Base-by-base conservation (phyloP, 2,797 vertebrate species). In the Mormyrus hasselquistii region DNA sequence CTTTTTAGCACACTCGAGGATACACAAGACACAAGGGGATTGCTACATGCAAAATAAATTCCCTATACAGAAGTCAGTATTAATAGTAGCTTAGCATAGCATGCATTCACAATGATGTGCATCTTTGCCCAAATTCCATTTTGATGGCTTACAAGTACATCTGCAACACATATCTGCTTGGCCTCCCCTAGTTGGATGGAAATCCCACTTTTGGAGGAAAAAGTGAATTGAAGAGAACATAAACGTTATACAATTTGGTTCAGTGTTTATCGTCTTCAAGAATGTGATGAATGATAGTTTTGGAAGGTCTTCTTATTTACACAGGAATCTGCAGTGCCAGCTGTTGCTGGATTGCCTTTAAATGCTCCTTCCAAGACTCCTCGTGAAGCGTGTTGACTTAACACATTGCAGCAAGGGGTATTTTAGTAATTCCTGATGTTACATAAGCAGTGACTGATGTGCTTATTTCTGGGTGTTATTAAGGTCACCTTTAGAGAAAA, bases 251-350 rank as follows among this genome's bases (percentile, higher is more conserved):
- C 29, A 41, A 87, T 22, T 50, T 47, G 84, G 25, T 86, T 52
- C 29, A 73, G 50, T 53, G 88, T 86, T 89, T 86, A 86, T 86
- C 88, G 86, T 82, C 7, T 14, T 86, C 73, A 86, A 55, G 87
- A 88, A 90, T 57, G 76, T 84, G 87, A 29, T 65, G 86, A 82
- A 84, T 83, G 89, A 83, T 84, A 44, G 52, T 59, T 84, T 86
- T 89, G 83, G 88, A 86, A 49, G 47, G 44, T 2, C n/a, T 53
- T 73, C 19, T 62, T 89, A 47, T 86, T 89, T 86, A 86, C 10
- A 83, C 8, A 38, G 62, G 25, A 10, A 38, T 44, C 16, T 38
- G 16, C 41, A 87, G 73, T 82, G 52, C 52, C 69, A 53, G 34
- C 25, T 88, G 29, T n/a, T 1, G 47, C 59, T 65, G 82, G 82